A percentile compares a stretch with the other conserved stretches of the same genome.
Conservation (phyloP, 2,888 invertebrate species). For the Dione juno region DNA sequence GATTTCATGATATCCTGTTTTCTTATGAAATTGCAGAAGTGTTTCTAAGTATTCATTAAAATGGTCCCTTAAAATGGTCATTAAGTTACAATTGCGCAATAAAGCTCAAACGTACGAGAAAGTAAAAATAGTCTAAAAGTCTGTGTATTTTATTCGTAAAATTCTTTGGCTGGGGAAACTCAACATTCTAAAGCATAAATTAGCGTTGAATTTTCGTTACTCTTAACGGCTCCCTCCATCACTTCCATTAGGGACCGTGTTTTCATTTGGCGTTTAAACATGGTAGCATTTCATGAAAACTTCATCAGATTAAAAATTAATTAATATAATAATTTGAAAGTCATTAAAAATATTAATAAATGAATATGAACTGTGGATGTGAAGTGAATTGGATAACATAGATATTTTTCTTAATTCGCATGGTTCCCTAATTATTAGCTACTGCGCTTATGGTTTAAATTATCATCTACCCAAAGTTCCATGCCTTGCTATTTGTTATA, state of each 20-base stretch:
- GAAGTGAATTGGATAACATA: neutral
- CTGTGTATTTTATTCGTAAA: neutral
- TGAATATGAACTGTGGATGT: no score
- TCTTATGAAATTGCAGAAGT: neutral
- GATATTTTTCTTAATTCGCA: neutral
- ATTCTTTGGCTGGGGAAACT: neutral
- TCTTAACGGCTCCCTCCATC: conserved; percentile 3
- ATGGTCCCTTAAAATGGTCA: neutral
- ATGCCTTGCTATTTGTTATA: neutral
- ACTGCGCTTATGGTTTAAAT: neutral
- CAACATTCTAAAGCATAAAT: conserved; percentile 3
- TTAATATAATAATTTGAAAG: neutral
- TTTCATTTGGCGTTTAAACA: neutral
- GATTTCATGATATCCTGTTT: neutral
- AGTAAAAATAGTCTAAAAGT: neutral
- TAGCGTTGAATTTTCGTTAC: neutral
- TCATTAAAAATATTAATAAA: neutral
- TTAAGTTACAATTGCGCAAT: neutral
- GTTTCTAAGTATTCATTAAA: neutral
- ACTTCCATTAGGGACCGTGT: neutral
- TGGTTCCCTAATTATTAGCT: neutral
- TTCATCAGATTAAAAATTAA: conserved; percentile 8
- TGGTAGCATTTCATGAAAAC: neutral
- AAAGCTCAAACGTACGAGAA: neutral
- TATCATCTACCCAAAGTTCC: no score